Evolutionary conservation across 2,113 vertebrate species (phyloP).

Genomic region (Salvelinus alpinus): DNA sequence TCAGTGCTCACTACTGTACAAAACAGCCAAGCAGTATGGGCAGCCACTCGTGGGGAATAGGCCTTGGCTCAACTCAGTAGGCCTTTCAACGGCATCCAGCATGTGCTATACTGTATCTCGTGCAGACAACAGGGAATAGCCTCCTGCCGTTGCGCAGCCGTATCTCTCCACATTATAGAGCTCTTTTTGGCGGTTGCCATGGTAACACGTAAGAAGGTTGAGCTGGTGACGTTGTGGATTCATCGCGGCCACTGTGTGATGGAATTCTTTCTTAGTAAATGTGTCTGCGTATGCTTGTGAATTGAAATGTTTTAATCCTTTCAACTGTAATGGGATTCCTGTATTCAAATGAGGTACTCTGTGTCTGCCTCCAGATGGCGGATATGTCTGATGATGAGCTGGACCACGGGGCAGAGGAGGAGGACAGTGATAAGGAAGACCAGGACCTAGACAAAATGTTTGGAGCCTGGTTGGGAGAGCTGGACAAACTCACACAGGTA

Average conservation of each 20-base stretch:
- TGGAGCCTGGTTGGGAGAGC: conserved; percentile 95
- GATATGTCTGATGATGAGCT: conserved; percentile 95
- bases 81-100: no score
- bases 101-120: no score
- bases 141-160: no score
- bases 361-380: conserved; percentile 84
- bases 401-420: conserved; percentile 95
- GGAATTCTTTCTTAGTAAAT: not conserved
- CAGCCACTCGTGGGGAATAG: not conserved
- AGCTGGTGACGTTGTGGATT: conserved; percentile 27
- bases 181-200: conserved; percentile 46
- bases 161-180: conserved; percentile 24
- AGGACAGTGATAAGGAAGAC: conserved; percentile 98
- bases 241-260: conserved; percentile 8
- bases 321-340: no score
- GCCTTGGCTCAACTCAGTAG: not conserved
- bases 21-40: not conserved
- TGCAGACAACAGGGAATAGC: conserved; percentile 13
- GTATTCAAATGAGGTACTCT: not conserved
- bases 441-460: conserved; percentile 99
- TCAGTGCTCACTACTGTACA: no score
- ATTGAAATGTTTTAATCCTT: no score
- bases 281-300: not conserved
- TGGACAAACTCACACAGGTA: conserved; percentile 87
- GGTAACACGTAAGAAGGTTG: conserved; percentile 53